phyloP scores from a whole-genome alignment of 2,888 invertebrate species.

The Campaea margaritaria region DNA sequence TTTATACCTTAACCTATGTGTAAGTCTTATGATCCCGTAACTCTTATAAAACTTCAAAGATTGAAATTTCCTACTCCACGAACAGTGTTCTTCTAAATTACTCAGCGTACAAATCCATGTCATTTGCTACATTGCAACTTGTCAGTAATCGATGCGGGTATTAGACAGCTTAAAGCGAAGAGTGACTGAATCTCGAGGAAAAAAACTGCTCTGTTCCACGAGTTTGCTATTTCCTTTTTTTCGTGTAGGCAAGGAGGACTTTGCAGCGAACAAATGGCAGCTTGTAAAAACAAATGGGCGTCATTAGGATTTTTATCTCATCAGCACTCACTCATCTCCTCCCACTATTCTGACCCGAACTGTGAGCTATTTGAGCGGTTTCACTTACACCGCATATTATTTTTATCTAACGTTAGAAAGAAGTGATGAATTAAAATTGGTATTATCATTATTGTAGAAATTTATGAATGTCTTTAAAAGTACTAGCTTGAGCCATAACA shows the following conservation, averaged over 20 bases:
- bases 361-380: neutral
- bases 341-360: slow-evolving; percentile 14
- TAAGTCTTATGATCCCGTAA: too few species aligned
- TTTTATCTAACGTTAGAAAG: neutral
- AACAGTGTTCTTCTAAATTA: neutral
- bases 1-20: too few species aligned
- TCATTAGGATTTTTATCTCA: slow-evolving; percentile 38
- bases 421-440: too few species aligned
- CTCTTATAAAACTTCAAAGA: too few species aligned
- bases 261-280: slow-evolving; percentile 30
- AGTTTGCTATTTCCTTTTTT: slow-evolving; percentile 23
- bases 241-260: slow-evolving; percentile 27
- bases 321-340: slow-evolving; percentile 25
- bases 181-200: slow-evolving; percentile 21
- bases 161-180: slow-evolving; percentile 14
- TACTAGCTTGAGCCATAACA: too few species aligned
- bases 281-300: slow-evolving; percentile 39
- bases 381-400: neutral
- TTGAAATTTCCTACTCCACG: too few species aligned
- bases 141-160: slow-evolving; percentile 18
- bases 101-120: neutral
- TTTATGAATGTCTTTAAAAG: too few species aligned
- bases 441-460: too few species aligned
- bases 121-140: slow-evolving; percentile 16
- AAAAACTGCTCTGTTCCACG: slow-evolving; percentile 13